Conservation (phyloP, 1,140 invertebrate species). For the Penaeus vannamei region DNA sequence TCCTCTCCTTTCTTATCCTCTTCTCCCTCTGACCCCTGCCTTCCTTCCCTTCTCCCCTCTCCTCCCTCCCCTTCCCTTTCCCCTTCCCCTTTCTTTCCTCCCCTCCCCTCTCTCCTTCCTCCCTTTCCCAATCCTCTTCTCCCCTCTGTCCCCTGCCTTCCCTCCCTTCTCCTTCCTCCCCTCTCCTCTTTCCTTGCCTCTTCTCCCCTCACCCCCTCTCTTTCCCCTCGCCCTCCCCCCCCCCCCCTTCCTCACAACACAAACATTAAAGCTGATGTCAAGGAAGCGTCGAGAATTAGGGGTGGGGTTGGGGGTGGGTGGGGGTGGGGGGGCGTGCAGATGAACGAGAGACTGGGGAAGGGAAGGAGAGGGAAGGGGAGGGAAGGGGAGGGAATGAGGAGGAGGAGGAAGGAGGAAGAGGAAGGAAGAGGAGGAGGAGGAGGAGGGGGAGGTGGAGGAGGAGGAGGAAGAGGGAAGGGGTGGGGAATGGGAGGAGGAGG, state of each 20-base stretch:
- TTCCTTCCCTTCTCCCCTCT: neutral
- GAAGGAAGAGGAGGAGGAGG: no score
- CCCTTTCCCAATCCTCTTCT: no score
- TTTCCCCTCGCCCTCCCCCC: neutral
- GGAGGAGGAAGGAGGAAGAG: no score
- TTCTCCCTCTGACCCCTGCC: neutral
- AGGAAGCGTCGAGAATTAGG: neutral
- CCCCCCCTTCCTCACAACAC: neutral
- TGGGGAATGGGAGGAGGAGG: no score
- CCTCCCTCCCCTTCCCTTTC: neutral
- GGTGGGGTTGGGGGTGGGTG: neutral
- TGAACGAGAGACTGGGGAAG: neutral
- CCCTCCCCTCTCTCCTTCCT: neutral
- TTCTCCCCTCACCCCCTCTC: neutral
- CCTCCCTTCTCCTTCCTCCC: neutral
- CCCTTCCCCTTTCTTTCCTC: neutral
- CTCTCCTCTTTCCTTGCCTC: neutral
- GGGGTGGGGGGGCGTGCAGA: no score
- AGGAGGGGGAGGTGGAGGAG: no score
- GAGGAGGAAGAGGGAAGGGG: no score
- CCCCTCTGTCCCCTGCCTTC: neutral
- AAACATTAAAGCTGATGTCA: constrained; percentile 30
- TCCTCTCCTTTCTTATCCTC: neutral
- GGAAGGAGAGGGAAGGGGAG: no score
- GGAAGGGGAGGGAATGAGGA: no score